Evolutionary conservation across 2,888 invertebrate genomes (phyloP), one percentile per base, ranked within the genome.

Genomic region (Colletes collaris): DNA sequence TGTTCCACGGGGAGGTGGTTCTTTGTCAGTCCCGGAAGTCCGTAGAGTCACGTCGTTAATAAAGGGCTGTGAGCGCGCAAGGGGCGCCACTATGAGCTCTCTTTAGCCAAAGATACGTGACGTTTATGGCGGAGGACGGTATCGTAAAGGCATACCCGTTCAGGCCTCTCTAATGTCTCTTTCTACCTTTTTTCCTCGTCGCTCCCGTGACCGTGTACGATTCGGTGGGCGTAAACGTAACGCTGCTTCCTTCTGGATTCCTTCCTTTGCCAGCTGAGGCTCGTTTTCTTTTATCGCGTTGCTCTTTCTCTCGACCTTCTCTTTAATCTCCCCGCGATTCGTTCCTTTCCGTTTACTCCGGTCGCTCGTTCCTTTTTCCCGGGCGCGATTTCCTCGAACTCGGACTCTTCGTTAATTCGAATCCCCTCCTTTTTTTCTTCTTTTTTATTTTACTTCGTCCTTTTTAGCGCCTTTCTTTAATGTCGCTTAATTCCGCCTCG

Each of bases 31-130:
- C 85, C 87, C 86, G 89, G 87, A 88, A 89, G 87, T 88, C 81
- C 65, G 64, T 35, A 58, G 59, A 86, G 86, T 88, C 86, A 83
- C 85, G 86, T 88, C 82, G 87, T 84, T 89, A 86, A 88, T 88
- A 88, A 88, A 88, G 83, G 82, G 62, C 72, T 83, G 68, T 50
- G 75, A 74, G 77, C 62, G 70, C 74, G 67, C 64, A 72, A 82
- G 64, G 82, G 77, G 79, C 81, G 84, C 79, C 86, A 81, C 82
- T 81, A 82, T 85, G 86, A 85, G 85, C 83, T 87, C 87, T 89
- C 87, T 88, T 90, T 89, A 90, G 86, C 86, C 88, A 85, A 88
- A 90, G 89, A 87, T 90, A 90, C 89, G 89, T 89, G 90, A 90
- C 90, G 87, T 90, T 90, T 90, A 90, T 88, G 87, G 88, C 83